phyloP scores from a whole-genome alignment of 2,113 vertebrate genomes.

The Hippoglossus stenolepis region DNA sequence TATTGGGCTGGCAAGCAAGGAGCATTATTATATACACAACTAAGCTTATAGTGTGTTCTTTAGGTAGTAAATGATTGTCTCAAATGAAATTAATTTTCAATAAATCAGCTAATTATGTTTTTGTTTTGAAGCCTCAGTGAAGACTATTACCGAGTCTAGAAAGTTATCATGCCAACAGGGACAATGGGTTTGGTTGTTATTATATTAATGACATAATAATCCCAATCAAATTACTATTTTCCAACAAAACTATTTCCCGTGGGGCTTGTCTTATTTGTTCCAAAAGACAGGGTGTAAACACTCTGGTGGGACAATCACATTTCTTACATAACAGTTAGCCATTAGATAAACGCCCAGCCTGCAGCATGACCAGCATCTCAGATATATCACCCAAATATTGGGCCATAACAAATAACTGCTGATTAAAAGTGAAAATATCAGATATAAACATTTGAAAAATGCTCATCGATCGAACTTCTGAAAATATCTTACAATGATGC shows the following conservation, averaged over 20 bases:
- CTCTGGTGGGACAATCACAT: not conserved
- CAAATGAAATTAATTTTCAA: no score
- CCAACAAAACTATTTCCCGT: slow-evolving; percentile 1
- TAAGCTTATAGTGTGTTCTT: no score
- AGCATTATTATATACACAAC: no score
- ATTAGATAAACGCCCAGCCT: slow-evolving; percentile 1
- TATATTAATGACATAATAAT: slow-evolving; percentile 10
- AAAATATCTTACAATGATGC: not conserved
- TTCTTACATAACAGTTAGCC: not conserved
- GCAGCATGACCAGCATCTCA: slow-evolving; percentile 3
- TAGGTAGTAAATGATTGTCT: no score
- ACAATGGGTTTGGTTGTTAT: slow-evolving; percentile 13
- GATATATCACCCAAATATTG: not conserved
- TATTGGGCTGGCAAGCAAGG: no score
- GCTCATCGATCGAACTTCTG: not conserved
- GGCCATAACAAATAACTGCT: not conserved
- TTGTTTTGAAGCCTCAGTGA: no score
- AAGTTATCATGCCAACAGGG: not conserved
- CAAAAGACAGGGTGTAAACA: not conserved
- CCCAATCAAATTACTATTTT: slow-evolving; percentile 12
- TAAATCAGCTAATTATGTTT: no score
- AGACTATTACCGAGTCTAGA: not conserved
- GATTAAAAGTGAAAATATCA: slow-evolving; percentile 12
- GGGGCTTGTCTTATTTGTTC: not conserved
- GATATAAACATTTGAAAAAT: not conserved